phyloP scores from a whole-genome alignment of 1,140 invertebrate species.

The Oscheius sp. region DNA sequence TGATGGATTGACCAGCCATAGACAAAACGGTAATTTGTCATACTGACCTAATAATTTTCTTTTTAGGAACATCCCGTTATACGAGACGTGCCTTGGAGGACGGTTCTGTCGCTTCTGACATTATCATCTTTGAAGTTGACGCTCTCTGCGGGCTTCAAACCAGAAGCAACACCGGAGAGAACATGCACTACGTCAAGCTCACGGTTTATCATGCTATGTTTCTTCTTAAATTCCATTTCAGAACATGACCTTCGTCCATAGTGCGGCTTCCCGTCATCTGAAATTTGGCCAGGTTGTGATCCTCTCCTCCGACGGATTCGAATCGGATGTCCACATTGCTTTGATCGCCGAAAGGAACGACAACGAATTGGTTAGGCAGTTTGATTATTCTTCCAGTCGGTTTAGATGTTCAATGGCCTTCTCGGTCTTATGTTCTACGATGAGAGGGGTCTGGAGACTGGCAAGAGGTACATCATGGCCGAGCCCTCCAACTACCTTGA shows the following conservation, averaged over 20 bases:
- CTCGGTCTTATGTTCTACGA: neutral
- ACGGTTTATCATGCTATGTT: neutral
- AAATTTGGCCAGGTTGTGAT: conserved; percentile 17
- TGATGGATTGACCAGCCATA: conserved; percentile 10
- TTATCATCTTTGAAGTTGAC: neutral
- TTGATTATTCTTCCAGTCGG: neutral
- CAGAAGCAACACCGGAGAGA: neutral
- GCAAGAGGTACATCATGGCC: conserved; percentile 10
- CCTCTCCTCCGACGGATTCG: conserved; percentile 23
- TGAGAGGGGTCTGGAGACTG: neutral
- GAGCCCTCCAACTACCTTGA: conserved; percentile 24
- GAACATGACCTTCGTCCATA: neutral
- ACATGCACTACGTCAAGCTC: conserved; percentile 13
- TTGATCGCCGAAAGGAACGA: conserved; percentile 9
- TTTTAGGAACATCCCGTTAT: neutral
- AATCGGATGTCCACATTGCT: conserved; percentile 18
- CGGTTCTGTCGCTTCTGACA: neutral
- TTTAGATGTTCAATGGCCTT: neutral
- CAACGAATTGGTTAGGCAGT: neutral
- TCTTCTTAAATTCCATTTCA: neutral
- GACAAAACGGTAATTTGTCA: neutral
- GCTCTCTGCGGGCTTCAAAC: conserved; percentile 6
- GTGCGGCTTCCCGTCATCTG: neutral
- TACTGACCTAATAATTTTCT: neutral
- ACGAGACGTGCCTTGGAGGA: neutral